phyloP scores from a whole-genome alignment of 1,140 invertebrate genomes.

The Ceratina japonica region DNA sequence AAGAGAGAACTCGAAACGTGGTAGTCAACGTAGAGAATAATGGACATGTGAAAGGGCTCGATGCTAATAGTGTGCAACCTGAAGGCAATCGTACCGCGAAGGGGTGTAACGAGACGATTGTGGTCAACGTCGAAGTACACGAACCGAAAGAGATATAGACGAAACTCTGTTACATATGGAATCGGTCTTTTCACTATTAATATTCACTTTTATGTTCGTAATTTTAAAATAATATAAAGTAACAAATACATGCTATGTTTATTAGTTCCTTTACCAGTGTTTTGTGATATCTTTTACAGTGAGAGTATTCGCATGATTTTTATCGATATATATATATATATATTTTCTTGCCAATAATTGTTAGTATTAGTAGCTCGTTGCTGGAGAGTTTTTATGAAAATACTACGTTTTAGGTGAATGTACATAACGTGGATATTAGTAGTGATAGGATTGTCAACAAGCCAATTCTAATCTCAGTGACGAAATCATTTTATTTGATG shows the following conservation, averaged over 20 bases:
- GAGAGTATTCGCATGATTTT: background rate
- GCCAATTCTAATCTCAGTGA: slow-evolving; percentile 1
- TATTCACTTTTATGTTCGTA: background rate
- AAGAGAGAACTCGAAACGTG: slow-evolving; percentile 18
- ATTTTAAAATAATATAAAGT: background rate
- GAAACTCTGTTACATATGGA: background rate
- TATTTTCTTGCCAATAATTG: background rate
- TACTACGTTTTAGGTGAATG: background rate
- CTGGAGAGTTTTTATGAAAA: too few species aligned
- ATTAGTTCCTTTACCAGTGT: background rate
- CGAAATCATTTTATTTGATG: background rate
- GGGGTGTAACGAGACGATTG: slow-evolving; percentile 50
- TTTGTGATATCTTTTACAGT: background rate
- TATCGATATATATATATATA: background rate
- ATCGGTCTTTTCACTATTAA: background rate
- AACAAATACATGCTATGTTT: background rate
- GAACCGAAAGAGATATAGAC: slow-evolving; percentile 48
- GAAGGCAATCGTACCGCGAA: slow-evolving; percentile 11
- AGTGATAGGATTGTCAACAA: background rate
- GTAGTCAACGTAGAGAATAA: slow-evolving; percentile 11
- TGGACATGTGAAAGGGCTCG: slow-evolving; percentile 18
- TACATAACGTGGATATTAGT: background rate
- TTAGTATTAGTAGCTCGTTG: background rate
- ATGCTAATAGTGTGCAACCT: background rate
- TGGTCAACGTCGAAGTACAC: slow-evolving; percentile 70